Evolutionary conservation across 2,888 invertebrate genomes (phyloP).

Genomic region (Drosophila putrida): DNA sequence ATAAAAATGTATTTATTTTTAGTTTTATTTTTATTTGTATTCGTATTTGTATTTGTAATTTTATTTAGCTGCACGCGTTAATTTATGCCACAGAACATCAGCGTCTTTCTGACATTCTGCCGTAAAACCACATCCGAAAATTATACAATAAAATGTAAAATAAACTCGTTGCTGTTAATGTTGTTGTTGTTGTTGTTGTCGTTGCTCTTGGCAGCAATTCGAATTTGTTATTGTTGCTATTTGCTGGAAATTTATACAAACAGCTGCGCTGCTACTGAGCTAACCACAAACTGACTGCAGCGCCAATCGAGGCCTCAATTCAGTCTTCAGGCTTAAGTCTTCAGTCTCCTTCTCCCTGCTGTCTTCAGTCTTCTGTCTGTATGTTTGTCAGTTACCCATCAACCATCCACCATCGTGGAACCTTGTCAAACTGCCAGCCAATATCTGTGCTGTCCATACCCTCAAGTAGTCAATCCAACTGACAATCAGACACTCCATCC

Average conservation of each 20-base stretch:
- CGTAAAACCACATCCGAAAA: conserved; percentile 76
- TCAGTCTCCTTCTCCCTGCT: background rate
- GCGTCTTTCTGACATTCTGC: conserved; percentile 36
- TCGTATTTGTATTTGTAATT: conserved; percentile 55
- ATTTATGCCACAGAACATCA: conserved; percentile 66
- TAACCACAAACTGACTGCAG: conserved; percentile 70
- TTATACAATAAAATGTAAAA: conserved; percentile 79
- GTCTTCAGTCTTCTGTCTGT: conserved; percentile 2
- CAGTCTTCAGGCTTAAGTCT: conserved; percentile 8
- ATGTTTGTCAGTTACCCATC: conserved; percentile 1
- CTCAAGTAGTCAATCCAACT: conserved; percentile 21
- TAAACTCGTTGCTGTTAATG: conserved; percentile 62
- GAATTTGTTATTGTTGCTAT: conserved; percentile 45
- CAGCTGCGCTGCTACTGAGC: conserved; percentile 57
- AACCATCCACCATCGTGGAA: conserved; percentile 16
- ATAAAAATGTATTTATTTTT: conserved; percentile 76
- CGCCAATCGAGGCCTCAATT: conserved; percentile 49
- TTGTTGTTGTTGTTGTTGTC: conserved; percentile 33
- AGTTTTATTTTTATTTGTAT: conserved; percentile 68
- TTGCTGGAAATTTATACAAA: conserved; percentile 70
- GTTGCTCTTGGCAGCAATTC: conserved; percentile 30
- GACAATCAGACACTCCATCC: conserved; percentile 21
- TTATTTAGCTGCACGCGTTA: conserved; percentile 79
- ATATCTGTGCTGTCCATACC: conserved; percentile 15
- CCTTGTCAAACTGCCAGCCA: conserved; percentile 59